A percentile compares a stretch with the other conserved stretches of the same genome.
Evolutionary conservation across 2,888 invertebrate species (phyloP).

Genomic region (Nomada hirtipes): DNA sequence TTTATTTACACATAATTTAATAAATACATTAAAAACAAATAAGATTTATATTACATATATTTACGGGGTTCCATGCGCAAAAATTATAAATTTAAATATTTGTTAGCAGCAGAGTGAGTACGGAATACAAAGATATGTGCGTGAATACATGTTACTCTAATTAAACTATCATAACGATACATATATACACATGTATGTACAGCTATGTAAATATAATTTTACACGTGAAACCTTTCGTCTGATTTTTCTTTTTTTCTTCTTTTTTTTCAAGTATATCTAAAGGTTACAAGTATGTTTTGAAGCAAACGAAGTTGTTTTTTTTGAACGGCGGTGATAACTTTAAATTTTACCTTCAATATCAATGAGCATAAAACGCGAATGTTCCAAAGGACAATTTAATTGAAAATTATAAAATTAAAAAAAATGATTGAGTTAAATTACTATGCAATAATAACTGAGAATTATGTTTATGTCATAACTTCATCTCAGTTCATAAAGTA

Average conservation of each 20-base stretch:
- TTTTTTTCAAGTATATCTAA: background rate
- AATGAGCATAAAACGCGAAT: conserved; percentile 8
- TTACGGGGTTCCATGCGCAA: conserved; percentile 43
- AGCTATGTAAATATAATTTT: background rate
- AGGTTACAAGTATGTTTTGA: background rate
- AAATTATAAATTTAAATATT: conserved; percentile 32
- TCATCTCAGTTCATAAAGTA: background rate
- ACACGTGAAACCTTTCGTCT: background rate
- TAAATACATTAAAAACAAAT: conserved; percentile 67
- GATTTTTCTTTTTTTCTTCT: background rate
- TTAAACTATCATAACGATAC: conserved; percentile 26
- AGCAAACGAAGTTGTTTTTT: background rate
- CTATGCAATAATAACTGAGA: conserved; percentile 6
- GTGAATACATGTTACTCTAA: conserved; percentile 35
- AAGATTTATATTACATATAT: conserved; percentile 43
- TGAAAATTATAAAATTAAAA: background rate
- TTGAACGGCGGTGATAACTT: background rate
- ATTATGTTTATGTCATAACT: background rate
- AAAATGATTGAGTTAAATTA: conserved; percentile 9
- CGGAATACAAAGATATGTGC: conserved; percentile 46
- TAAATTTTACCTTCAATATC: background rate
- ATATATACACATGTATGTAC: conserved; percentile 13
- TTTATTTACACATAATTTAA: conserved; percentile 67
- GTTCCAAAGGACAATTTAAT: background rate
- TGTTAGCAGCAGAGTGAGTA: conserved; percentile 39